Conservation (phyloP, 2,797 vertebrate species). For the Rhinella marina region DNA sequence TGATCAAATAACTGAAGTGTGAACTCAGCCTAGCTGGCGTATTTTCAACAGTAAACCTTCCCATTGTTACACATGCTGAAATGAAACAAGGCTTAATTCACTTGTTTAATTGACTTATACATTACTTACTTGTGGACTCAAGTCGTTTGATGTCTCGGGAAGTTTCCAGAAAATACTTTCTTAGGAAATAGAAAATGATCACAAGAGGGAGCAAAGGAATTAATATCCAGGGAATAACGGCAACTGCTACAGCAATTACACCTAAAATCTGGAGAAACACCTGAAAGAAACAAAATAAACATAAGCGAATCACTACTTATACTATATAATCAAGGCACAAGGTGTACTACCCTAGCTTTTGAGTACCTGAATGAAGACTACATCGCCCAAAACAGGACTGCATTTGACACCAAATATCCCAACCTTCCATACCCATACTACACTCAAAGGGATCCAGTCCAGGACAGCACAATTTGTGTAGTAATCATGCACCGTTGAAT, state of each 20-base stretch:
- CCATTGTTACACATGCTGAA: too few relatives aligned
- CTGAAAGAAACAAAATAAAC: conserved; percentile 74
- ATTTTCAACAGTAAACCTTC: too few relatives aligned
- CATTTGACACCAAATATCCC: neutral
- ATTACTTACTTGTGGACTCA: conserved; percentile 85
- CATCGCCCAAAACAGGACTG: neutral
- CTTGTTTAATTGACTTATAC: neutral
- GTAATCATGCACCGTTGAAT: neutral
- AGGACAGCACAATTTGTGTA: neutral
- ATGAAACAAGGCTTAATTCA: neutral
- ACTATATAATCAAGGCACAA: neutral
- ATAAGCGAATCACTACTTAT: neutral
- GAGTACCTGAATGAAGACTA: neutral
- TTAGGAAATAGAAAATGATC: conserved; percentile 81
- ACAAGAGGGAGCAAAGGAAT: conserved; percentile 82
- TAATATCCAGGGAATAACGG: conserved; percentile 86
- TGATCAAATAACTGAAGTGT: too few relatives aligned
- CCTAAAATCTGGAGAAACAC: conserved; percentile 83
- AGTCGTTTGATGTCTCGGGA: conserved; percentile 89
- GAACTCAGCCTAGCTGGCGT: too few relatives aligned
- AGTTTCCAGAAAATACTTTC: conserved; percentile 86
- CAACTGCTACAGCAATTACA: conserved; percentile 81
- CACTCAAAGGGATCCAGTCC: neutral
- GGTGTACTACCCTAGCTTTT: neutral
- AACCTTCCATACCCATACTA: neutral